Conservation (phyloP, 2,888 invertebrate genomes). For the Lasius fuliginosus region DNA sequence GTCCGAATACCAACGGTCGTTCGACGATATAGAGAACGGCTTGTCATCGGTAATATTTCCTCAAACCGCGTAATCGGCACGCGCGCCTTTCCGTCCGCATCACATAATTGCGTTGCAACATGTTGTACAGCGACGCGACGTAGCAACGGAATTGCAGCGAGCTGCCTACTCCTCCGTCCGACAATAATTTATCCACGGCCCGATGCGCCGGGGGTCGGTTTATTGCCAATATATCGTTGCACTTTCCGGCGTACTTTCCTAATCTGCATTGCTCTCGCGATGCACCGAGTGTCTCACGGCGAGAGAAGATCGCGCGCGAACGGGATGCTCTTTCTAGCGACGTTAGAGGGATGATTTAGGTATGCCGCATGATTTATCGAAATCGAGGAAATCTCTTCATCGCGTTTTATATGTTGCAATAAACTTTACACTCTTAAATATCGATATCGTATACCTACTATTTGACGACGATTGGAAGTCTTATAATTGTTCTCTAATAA, state of each 20-base stretch:
- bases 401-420: background rate
- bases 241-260: conserved; percentile 62
- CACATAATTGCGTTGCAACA: conserved; percentile 45
- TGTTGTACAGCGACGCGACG: conserved; percentile 32
- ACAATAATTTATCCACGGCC: conserved; percentile 61
- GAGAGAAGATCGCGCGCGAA: conserved; percentile 43
- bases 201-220: conserved; percentile 61
- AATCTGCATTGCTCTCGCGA: conserved; percentile 59
- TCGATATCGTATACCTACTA: background rate
- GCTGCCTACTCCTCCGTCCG: conserved; percentile 34
- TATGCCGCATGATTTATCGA: conserved; percentile 14
- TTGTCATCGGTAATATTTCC: conserved; percentile 6
- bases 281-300: conserved; percentile 52
- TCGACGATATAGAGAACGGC: background rate
- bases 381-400: conserved; percentile 21
- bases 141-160: conserved; percentile 40
- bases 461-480: background rate
- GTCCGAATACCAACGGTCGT: background rate
- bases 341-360: conserved; percentile 48
- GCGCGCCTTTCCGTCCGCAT: conserved; percentile 26
- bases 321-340: conserved; percentile 47
- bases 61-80: conserved; percentile 32
- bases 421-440: background rate
- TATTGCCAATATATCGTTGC: conserved; percentile 64
- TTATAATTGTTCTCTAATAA: background rate